Evolutionary conservation across 2,888 invertebrate species (phyloP).

Genomic region (Chrysolina haemoptera): DNA sequence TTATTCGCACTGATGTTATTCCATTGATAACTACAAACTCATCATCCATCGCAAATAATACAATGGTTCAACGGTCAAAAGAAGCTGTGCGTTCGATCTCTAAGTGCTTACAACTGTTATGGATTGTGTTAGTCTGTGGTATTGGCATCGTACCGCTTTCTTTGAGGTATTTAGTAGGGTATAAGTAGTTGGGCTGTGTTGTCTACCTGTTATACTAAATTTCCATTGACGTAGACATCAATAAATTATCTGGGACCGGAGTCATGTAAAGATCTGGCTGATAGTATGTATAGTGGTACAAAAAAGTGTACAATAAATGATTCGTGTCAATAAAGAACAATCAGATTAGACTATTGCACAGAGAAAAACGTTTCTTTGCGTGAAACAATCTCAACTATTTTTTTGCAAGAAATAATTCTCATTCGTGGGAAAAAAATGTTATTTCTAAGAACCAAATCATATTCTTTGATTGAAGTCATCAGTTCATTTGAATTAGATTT

Average conservation of each 20-base stretch:
- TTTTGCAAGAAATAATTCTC: too few relatives aligned
- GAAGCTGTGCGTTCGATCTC: constrained; percentile 2
- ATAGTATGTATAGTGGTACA: too few relatives aligned
- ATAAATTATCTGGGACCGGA: not conserved
- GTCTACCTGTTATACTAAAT: constrained; percentile 48
- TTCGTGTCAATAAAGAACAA: too few relatives aligned
- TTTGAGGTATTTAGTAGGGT: constrained; percentile 40
- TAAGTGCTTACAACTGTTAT: constrained; percentile 29
- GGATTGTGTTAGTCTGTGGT: constrained; percentile 31
- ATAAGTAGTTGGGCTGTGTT: constrained; percentile 37
- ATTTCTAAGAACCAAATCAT: too few relatives aligned
- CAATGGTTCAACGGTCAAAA: constrained; percentile 32
- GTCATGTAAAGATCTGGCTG: not conserved
- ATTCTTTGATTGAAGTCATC: too few relatives aligned
- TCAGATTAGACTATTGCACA: too few relatives aligned
- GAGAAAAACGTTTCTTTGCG: too few relatives aligned
- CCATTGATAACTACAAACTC: constrained; percentile 13
- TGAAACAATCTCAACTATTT: too few relatives aligned
- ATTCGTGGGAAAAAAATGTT: too few relatives aligned
- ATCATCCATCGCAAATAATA: constrained; percentile 18
- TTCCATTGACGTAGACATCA: constrained; percentile 30
- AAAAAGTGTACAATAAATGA: too few relatives aligned
- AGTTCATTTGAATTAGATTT: too few relatives aligned
- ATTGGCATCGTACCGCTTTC: constrained; percentile 37
- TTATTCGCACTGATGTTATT: not conserved